These are phyloP conservation scores for Stictonetta naevosa DNA, from an alignment of 2,113 vertebrate genomes.

Conservation along the genomic window DNA sequence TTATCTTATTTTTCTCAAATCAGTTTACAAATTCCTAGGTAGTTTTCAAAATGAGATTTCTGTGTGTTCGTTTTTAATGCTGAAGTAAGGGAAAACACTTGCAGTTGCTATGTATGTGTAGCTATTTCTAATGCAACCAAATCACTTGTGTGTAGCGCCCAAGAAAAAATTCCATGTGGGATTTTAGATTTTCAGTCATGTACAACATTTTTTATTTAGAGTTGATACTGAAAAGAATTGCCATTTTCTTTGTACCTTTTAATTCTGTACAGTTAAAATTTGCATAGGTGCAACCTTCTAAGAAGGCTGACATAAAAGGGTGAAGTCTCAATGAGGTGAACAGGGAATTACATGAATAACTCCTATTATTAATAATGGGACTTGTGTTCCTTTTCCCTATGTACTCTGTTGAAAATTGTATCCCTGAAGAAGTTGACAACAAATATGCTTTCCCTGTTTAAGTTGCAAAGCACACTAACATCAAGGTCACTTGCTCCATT, in stretches of 20 bases:
- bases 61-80: not conserved
- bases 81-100: not conserved
- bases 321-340: slow-evolving; percentile 12
- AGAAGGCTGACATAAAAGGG: not conserved
- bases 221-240: not conserved
- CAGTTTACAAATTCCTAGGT: not conserved
- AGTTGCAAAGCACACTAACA: slow-evolving; percentile 65
- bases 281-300: not conserved
- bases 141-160: not conserved
- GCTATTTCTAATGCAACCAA: not conserved
- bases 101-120: not conserved
- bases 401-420: slow-evolving; percentile 15
- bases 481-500: slow-evolving; percentile 75
- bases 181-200: not conserved
- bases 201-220: slow-evolving; percentile 6
- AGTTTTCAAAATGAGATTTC: not conserved
- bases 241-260: not conserved
- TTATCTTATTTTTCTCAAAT: not conserved
- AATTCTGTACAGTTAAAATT: not conserved
- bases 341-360: not conserved
- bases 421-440: slow-evolving; percentile 63
- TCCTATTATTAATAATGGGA: slow-evolving; percentile 30
- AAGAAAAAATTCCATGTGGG: not conserved
- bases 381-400: not conserved
- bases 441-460: slow-evolving; percentile 56